phyloP scores from a whole-genome alignment of 2,113 vertebrate species.

The Hypomesus transpacificus region DNA sequence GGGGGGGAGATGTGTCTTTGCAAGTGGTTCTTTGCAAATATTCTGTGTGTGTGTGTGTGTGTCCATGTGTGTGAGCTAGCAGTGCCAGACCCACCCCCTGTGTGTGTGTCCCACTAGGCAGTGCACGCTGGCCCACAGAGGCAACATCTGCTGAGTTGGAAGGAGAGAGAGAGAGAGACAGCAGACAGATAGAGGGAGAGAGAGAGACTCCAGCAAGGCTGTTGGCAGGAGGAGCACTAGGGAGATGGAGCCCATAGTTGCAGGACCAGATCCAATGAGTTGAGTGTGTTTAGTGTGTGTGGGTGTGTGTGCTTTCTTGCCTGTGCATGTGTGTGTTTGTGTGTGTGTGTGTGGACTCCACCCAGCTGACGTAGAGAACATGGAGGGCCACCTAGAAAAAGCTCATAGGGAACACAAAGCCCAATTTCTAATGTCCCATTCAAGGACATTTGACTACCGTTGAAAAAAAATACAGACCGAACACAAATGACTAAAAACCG shows the following conservation, averaged over 20 bases:
- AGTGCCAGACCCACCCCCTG: conserved; percentile 51
- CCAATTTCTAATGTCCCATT: conserved; percentile 64
- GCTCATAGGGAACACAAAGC: conserved; percentile 63
- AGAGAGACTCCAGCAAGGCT: conserved; percentile 19
- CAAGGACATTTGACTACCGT: conserved; percentile 56
- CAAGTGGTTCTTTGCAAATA: not conserved
- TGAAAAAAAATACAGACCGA: no score
- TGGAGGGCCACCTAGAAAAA: conserved; percentile 35
- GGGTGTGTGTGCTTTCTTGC: conserved; percentile 1
- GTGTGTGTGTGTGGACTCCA: conserved; percentile 50
- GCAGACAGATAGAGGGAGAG: no score
- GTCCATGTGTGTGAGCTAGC: conserved; percentile 34
- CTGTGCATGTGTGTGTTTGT: conserved; percentile 26
- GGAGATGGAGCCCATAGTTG: conserved; percentile 49
- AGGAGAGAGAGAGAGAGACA: conserved; percentile 24
- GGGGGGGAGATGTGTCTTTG: conserved; percentile 2
- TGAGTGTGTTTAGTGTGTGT: not conserved
- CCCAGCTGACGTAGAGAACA: conserved; percentile 67
- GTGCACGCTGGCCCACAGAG: conserved; percentile 68
- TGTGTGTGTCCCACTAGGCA: conserved; percentile 57
- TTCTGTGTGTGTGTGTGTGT: conserved; percentile 20
- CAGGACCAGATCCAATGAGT: conserved; percentile 46
- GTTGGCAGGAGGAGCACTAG: conserved; percentile 40
- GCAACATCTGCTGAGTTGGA: conserved; percentile 72
- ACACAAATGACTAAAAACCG: no score